Evolutionary conservation across 2,797 vertebrate species (phyloP), one percentile per base, ranked within the genome.

Genomic region (Ctenochaetus hawaiiensis): DNA sequence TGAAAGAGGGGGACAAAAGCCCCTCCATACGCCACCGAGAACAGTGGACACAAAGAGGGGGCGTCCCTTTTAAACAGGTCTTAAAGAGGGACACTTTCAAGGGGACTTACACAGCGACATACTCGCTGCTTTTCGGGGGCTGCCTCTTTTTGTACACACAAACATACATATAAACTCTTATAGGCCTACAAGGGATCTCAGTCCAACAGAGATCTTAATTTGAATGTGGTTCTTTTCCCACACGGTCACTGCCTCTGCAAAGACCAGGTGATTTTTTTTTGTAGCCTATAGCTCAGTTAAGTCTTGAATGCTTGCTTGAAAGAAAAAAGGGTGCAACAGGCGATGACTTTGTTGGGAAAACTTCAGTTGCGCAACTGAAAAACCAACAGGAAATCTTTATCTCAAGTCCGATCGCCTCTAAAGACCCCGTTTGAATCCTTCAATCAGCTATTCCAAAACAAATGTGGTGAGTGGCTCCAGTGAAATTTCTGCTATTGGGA

Each of bases 1-100:
- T 96, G 94, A 95, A 95, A 95, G 94, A 84, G 78, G 85, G 91
- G 90, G 92, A 96, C 95, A 96, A 95, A 95, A 90, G 91, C 84
- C 86, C 88, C 90, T 94, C 93, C 94, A 93, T 94, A 95, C 94
- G 90, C 93, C 90, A 87, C 56, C 18, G 92, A 93, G 93, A 95
- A 95, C 94, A 94, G 89, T 93, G 93, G 91, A 89, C 93, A 96
- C 94, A 95, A 95, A 95, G 93, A 92, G 89, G 91, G 94, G 94
- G 95, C 93, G 93, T 95, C 94, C 95, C 94, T 95, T 95, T 95
- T 94, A 95, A 96, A 95, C 91, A 94, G 91, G 90, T 91, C 92
- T 94, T 94, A 90, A 91, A 91, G 88, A 91, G 89, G 91, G 92
- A 91, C 88, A 94, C 91, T 94, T 96, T 95, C 94, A 95, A 93